A percentile compares a stretch with the other conserved stretches of the same genome.
Evolutionary conservation across 2,113 vertebrate species (phyloP).

Genomic region (Bufo gargarizans): DNA sequence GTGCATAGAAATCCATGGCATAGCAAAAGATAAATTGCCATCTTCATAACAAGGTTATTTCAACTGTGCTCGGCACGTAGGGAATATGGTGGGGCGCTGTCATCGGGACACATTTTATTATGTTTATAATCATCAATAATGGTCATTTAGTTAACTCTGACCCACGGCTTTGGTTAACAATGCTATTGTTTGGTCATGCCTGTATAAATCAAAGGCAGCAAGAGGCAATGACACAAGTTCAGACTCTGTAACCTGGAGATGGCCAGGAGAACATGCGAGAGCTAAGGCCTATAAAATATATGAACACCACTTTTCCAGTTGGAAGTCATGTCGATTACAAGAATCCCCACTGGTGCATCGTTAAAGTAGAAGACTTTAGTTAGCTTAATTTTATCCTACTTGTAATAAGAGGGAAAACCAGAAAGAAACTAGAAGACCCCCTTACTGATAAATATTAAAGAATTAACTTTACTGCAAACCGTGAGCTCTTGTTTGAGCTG

Average conservation of each 20-base stretch:
- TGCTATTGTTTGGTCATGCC: background rate
- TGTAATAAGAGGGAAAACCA: slow-evolving; percentile 60
- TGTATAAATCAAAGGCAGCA: slow-evolving; percentile 26
- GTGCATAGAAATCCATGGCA: background rate
- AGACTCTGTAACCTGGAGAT: slow-evolving; percentile 39
- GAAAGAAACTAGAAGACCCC: slow-evolving; percentile 54
- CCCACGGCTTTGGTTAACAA: background rate
- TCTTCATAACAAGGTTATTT: slow-evolving; percentile 6
- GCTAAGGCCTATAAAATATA: slow-evolving; percentile 57
- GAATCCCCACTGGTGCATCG: slow-evolving; percentile 3
- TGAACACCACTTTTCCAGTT: slow-evolving; percentile 56
- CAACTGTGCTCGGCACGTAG: background rate
- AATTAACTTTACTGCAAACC: slow-evolving; percentile 60
- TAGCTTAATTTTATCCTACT: slow-evolving; percentile 61
- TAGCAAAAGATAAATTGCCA: background rate
- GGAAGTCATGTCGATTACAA: slow-evolving; percentile 37
- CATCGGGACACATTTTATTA: background rate
- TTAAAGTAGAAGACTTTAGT: slow-evolving; percentile 35
- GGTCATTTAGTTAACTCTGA: background rate
- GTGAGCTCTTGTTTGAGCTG: slow-evolving; percentile 7
- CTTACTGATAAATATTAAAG: slow-evolving; percentile 65
- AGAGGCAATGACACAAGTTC: slow-evolving; percentile 50
- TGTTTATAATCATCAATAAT: background rate
- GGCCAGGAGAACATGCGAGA: slow-evolving; percentile 8
- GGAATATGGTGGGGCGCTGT: background rate